phyloP scores from a whole-genome alignment of 64 coral and sea anemone species.

The Porites australiensis region DNA sequence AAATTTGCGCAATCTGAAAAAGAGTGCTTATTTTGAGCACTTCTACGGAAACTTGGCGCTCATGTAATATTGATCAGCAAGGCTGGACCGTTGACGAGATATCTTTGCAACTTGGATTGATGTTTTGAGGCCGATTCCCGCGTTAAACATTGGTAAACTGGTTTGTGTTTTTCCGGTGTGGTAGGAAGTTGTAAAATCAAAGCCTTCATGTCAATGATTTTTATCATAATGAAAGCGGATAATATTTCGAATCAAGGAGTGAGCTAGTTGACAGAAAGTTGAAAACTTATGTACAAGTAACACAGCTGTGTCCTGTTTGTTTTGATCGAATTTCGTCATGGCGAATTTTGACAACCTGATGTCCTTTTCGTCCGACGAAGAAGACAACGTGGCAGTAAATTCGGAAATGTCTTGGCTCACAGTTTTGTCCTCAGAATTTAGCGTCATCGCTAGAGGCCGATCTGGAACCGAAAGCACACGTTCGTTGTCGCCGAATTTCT shows the following conservation, averaged over 20 bases:
- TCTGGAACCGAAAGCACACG: neutral
- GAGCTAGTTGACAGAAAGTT: no score
- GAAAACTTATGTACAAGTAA: neutral
- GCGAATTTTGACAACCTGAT: conserved; percentile 64
- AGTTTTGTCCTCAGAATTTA: conserved; percentile 68
- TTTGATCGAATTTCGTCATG: neutral
- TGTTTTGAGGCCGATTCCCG: neutral
- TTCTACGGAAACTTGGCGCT: no score
- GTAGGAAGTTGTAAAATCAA: neutral
- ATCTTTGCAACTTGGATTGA: neutral
- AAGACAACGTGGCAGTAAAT: conserved; percentile 21
- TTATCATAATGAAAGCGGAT: neutral
- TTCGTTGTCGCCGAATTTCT: neutral
- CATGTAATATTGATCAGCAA: no score
- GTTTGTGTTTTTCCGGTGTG: neutral
- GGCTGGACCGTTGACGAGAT: no score
- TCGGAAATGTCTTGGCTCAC: conserved; percentile 54
- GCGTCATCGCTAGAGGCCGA: neutral
- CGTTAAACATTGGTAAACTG: neutral
- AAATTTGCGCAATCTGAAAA: no score
- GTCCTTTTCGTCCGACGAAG: conserved; percentile 82
- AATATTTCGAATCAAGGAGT: neutral
- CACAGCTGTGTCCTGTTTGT: no score
- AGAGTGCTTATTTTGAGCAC: no score
- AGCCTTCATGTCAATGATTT: neutral